phyloP scores from a whole-genome alignment of 2,888 invertebrate genomes.

The Rhabditoides inermis region DNA sequence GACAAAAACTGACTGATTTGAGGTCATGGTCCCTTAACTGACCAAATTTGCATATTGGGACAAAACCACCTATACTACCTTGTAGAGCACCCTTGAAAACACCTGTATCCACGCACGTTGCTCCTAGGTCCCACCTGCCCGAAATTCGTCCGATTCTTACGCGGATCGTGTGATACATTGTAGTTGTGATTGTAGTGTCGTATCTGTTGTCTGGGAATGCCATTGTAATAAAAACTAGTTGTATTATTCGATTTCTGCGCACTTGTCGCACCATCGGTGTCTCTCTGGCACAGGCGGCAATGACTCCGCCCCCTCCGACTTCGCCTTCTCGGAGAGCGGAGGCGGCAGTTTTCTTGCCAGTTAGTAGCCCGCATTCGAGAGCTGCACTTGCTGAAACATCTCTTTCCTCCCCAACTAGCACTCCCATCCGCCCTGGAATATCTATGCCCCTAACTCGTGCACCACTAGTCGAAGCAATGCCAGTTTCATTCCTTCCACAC shows the following conservation, averaged over 20 bases:
- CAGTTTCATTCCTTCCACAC: not conserved
- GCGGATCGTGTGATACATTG: too few relatives aligned
- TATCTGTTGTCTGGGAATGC: too few relatives aligned
- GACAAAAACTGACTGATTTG: too few relatives aligned
- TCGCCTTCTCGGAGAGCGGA: constrained; percentile 6
- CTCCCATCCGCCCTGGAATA: not conserved
- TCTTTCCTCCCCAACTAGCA: not conserved
- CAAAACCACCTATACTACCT: too few relatives aligned
- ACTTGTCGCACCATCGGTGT: constrained; percentile 12
- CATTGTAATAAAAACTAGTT: not conserved
- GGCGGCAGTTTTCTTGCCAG: constrained; percentile 28
- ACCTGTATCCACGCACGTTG: too few relatives aligned
- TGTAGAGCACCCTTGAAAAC: too few relatives aligned
- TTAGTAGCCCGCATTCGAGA: constrained; percentile 32
- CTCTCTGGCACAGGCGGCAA: not conserved
- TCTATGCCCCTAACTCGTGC: not conserved
- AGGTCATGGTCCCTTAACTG: too few relatives aligned
- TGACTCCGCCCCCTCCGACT: not conserved
- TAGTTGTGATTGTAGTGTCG: not conserved
- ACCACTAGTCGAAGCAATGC: not conserved
- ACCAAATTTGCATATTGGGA: too few relatives aligned
- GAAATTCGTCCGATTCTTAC: too few relatives aligned
- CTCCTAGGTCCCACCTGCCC: too few relatives aligned
- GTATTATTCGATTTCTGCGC: not conserved
- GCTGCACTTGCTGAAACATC: constrained; percentile 26